Base-by-base conservation (phyloP, 2,797 vertebrate species). In the Protosalanx chinensis region DNA sequence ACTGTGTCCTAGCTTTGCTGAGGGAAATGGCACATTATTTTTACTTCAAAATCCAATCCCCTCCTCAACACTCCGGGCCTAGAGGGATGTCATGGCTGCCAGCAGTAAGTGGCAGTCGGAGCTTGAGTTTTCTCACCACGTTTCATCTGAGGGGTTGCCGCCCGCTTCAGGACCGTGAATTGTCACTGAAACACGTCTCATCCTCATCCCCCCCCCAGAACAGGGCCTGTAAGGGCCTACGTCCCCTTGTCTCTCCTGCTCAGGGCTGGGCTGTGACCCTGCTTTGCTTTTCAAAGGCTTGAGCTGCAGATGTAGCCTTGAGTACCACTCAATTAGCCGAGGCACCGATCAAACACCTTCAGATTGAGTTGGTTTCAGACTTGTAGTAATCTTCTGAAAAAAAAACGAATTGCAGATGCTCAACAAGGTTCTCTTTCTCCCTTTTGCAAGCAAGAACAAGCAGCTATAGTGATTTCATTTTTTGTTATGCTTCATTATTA, bases 221-320 rank as follows among this genome's bases (percentile, higher is more conserved):
- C 35, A 7, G 7, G 20, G 65, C 70, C 64, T 74, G 53, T 77
- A 75, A 69, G 37, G 70, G 62, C 27, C 30, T 59, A 46, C 12
- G 23, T 18, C 60, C 20, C 6, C n/a, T 37, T 16, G 23, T 41
- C 30, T 20, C 30, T 33, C 18, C 15, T 56, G 51, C 15, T 16
- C 30, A 27, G n/a, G 5, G 8, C 49, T 2, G 18, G 18, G 72
- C 58, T 15, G 4, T 73, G 58, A 49, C 61, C 73, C 83, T 82
- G 76, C 76, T 84, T 88, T 83, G 82, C 81, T 84, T 85, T 88
- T 87, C 79, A 87, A 87, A 85, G 82, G 33, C 64, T 53, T 12
- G 72, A 82, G 78, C 57, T 74, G 5, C 51, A 27, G 23, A 60
- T 71, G 76, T 79, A 66, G 33, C 33, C 72, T 75, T 71, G 75